These are phyloP conservation scores for Cinara cedri DNA, from an alignment of 2,888 invertebrate genomes.

Conservation along the genomic window DNA sequence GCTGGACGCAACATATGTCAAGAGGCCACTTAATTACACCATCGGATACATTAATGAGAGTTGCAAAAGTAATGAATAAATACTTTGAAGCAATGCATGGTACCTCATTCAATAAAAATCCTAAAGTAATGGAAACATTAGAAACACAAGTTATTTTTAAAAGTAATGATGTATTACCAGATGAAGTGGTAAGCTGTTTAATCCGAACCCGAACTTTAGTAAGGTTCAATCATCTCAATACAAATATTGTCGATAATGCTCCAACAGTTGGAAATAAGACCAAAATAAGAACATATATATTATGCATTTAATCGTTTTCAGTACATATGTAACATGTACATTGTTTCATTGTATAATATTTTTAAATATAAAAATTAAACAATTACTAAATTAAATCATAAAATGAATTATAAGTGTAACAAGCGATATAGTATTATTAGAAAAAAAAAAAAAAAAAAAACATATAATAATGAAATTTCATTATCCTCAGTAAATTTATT, in stretches of 20 bases:
- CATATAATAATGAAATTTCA: too few relatives aligned
- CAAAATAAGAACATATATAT: neutral
- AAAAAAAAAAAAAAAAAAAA: too few relatives aligned
- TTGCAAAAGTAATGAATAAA: constrained; percentile 18
- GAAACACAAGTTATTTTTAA: neutral
- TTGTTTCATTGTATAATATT: neutral
- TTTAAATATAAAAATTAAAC: constrained; percentile 2
- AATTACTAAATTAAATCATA: too few relatives aligned
- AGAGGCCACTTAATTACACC: constrained; percentile 5
- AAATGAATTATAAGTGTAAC: too few relatives aligned
- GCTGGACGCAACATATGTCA: neutral
- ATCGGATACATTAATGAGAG: constrained; percentile 1
- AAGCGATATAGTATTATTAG: too few relatives aligned
- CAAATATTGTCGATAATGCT: neutral
- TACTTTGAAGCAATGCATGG: neutral
- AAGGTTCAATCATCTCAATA: constrained; percentile 11
- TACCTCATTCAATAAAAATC: constrained; percentile 1
- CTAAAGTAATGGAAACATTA: constrained; percentile 1
- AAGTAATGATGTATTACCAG: constrained; percentile 2
- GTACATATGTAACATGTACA: neutral
- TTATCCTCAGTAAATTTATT: too few relatives aligned
- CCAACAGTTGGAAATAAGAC: neutral
- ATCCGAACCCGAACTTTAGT: constrained; percentile 8
- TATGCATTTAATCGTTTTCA: neutral
- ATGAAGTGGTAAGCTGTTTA: constrained; percentile 9